Base-by-base conservation (phyloP, 2,888 invertebrate genomes). In the Sinohyriopsis cumingii region DNA sequence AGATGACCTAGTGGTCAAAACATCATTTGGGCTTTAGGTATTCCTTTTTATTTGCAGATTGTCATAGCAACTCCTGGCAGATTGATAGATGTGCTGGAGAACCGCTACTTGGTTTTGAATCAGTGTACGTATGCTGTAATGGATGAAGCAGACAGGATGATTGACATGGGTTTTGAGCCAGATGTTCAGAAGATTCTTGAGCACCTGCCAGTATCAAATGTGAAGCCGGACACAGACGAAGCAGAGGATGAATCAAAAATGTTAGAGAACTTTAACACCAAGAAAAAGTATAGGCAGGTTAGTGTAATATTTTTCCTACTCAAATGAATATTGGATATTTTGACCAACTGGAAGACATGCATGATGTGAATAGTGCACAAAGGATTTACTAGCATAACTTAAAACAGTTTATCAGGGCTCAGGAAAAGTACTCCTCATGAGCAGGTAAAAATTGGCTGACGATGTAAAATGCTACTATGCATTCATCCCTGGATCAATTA, bases 31-130 rank as follows among this genome's bases (percentile, higher is more conserved):
- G 12, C 12, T 12, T 45, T 0, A 60, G 7, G 24, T 59, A 22
- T 54, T 59, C 61, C 18, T 65, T 28, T 65, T 54, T 61, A 5
- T 57, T 76, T 90, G 25, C 81, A 94, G 93, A 97, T 99, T 84
- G 99, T 99, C 15, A 99, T 99, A 85, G 99, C 99, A 3, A 99
- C 99, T 0, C 99, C 99, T 6, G 99, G 99, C 92, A 96, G 99
- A 93, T 93, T 99, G 61, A 97, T 99, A 77, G 99, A 99, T 90
- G 99, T 99, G 1, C 91, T 99, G 75, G 99, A 99, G 91, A 99
- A 99, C 91, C 93, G 98, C 72, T 99, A 99, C 90, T 92, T 99
- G 78, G 98, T 99, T 15, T 91, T 99, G 22, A 96, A 95, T 90
- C 96, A 99, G 87, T 99, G 99, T 90, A 99, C 99, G 0, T 99